Percentiles rank a stretch among this genome's conserved stretches.
phyloP scores from a whole-genome alignment of 1,140 invertebrate genomes.

The Ceratosolen fusciceps region DNA sequence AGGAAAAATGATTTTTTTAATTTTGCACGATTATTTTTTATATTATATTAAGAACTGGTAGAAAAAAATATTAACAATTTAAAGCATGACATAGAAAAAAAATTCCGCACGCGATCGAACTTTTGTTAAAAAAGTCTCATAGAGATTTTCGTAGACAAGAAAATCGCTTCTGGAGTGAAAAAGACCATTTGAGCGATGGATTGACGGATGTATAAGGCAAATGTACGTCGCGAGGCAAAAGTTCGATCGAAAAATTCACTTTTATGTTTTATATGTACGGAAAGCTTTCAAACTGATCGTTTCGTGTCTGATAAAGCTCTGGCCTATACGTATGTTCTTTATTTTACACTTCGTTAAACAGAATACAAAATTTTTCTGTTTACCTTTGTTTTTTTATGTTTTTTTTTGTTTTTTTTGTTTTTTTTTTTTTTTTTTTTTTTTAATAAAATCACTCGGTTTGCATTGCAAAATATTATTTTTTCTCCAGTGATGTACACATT shows the following conservation, averaged over 20 bases:
- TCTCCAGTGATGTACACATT: too few species aligned
- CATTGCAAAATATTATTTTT: neutral
- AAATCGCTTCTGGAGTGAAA: slow-evolving; percentile 41
- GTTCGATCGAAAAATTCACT: slow-evolving; percentile 47
- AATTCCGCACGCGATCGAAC: slow-evolving; percentile 23
- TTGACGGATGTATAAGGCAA: slow-evolving; percentile 47
- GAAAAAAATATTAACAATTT: slow-evolving; percentile 23
- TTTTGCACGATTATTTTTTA: neutral
- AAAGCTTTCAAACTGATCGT: slow-evolving; percentile 48
- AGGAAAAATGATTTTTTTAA: neutral
- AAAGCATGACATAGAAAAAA: slow-evolving; percentile 40
- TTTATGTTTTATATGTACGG: slow-evolving; percentile 35
- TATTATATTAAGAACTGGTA: neutral
- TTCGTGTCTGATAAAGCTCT: slow-evolving; percentile 33
- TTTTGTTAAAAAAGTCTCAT: slow-evolving; percentile 32
- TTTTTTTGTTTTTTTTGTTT: slow-evolving; percentile 36
- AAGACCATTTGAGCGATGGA: slow-evolving; percentile 42
- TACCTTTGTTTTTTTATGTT: too few species aligned
- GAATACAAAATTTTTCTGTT: slow-evolving; percentile 34
- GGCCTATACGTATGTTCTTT: slow-evolving; percentile 22
- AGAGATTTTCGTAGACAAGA: slow-evolving; percentile 40
- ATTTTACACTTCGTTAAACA: slow-evolving; percentile 36
- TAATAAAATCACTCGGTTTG: neutral
- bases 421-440: too few species aligned
- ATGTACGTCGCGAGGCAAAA: slow-evolving; percentile 35